phyloP scores from a whole-genome alignment of 1,140 invertebrate genomes.

The Drosophila azteca region DNA sequence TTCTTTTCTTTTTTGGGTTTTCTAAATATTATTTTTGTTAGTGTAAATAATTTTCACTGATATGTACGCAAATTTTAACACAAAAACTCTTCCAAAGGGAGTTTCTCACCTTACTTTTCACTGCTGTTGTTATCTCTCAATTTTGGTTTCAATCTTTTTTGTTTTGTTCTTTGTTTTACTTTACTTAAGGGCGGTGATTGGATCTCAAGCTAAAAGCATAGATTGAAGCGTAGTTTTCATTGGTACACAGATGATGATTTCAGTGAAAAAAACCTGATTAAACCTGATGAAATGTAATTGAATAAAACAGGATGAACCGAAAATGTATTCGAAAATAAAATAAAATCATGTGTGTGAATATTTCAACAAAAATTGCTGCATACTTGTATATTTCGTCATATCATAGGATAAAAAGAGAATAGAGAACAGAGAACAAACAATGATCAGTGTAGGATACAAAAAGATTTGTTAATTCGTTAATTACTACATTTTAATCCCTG shows the following conservation, averaged over 20 bases:
- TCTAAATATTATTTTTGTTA: constrained; percentile 22
- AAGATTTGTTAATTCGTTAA: constrained; percentile 8
- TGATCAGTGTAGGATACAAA: no score
- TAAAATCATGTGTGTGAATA: no score
- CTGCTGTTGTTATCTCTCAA: constrained; percentile 28
- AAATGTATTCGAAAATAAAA: no score
- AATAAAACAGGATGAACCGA: background rate
- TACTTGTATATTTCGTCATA: no score
- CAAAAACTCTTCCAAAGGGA: constrained; percentile 58
- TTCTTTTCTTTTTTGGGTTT: background rate
- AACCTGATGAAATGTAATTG: background rate
- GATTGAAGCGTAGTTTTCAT: constrained; percentile 5
- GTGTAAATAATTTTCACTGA: constrained; percentile 76
- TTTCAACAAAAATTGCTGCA: no score
- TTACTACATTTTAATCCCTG: constrained; percentile 11
- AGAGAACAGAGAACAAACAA: background rate
- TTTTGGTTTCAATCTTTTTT: constrained; percentile 15
- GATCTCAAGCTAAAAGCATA: constrained; percentile 41
- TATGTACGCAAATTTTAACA: constrained; percentile 74
- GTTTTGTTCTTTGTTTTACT: constrained; percentile 12
- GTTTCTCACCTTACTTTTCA: constrained; percentile 8
- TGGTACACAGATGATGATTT: constrained; percentile 43
- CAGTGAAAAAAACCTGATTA: constrained; percentile 25
- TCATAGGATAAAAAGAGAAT: background rate
- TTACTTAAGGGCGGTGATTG: background rate